A percentile compares a stretch with the other conserved stretches of the same genome.
These are phyloP conservation scores for Eristalinus aeneus DNA, from an alignment of 2,888 invertebrate species.

Conservation along the genomic window DNA sequence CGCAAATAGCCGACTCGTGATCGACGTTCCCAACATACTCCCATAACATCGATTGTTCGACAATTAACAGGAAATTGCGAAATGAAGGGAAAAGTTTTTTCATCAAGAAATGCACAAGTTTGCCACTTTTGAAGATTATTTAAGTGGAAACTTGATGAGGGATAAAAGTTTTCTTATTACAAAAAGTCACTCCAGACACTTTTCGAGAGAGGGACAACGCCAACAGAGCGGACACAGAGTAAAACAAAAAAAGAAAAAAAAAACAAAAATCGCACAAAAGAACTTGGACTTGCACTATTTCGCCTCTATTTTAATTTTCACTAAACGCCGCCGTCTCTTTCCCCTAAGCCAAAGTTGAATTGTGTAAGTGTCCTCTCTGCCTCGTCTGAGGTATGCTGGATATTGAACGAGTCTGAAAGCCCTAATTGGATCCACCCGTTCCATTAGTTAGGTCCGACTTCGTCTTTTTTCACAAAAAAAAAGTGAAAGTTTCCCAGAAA, in stretches of 20 bases:
- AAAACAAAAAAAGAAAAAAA: constrained; percentile 15
- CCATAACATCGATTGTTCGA: constrained; percentile 54
- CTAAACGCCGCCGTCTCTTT: constrained; percentile 33
- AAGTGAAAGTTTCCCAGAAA: constrained; percentile 23
- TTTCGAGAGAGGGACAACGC: neutral
- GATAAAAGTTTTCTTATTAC: constrained; percentile 67
- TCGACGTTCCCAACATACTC: constrained; percentile 15
- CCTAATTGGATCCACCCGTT: constrained; percentile 49
- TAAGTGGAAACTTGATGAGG: constrained; percentile 67
- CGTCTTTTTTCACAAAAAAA: neutral
- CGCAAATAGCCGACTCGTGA: neutral
- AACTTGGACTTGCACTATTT: constrained; percentile 15
- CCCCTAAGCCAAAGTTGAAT: constrained; percentile 58
- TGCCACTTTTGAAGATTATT: constrained; percentile 64
- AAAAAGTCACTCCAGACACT: constrained; percentile 44
- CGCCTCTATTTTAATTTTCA: constrained; percentile 6
- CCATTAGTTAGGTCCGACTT: neutral
- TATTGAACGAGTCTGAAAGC: constrained; percentile 45
- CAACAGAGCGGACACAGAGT: neutral
- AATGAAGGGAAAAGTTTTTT: constrained; percentile 63
- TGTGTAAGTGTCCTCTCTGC: constrained; percentile 43
- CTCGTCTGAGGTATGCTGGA: neutral
- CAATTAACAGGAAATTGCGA: constrained; percentile 64
- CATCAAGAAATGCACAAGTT: constrained; percentile 70
- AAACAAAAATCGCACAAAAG: constrained; percentile 18